Base-by-base conservation (phyloP, 2,888 invertebrate species). In the Halictus quadricinctus region DNA sequence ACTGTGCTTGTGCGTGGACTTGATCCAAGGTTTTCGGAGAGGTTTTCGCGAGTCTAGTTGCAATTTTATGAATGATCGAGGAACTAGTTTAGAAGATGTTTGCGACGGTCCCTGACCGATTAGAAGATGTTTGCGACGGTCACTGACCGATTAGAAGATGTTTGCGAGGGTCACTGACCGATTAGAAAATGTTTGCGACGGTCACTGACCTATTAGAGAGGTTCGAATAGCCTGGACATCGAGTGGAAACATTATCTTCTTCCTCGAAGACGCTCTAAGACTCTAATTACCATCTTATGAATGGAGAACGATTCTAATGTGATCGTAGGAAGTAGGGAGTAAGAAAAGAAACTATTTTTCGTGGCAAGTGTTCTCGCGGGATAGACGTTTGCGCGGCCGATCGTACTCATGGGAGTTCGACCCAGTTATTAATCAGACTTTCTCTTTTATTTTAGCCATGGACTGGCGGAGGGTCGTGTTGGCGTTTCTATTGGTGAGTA, bases 401-500 rank as follows among this genome's bases (percentile, higher is more conserved):
- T 85, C 88, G 79, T 88, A 91, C 85, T 85, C 80, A 83, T 85
- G 83, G 80, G 72, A 87, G 84, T 91, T 90, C 90, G 91, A 93
- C 91, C 91, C 87, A 92, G 90, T 93, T 94, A 93, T 94, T 94
- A 93, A 94, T 93, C 85, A 92, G 90, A 93, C 92, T 94, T 94
- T 94, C 92, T 94, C 92, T 94, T 93, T 93, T 93, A 91, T 94
- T 94, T 92, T 91, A 94, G 94, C 91, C 93, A 94, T 94, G 94
- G 94, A 93, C 91, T 93, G 93, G 93, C 92, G 92, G 91, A 91
- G 91, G 88, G 88, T 89, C 87, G 90, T 89, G 83, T 86, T 93
- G 90, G 89, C 90, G 88, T 93, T 93, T 90, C 90, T 93, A 80
- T 88, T 92, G 93, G 94, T 94, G 84, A 94, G 94, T 93, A 87